phyloP scores from a whole-genome alignment of 2,888 invertebrate species.

The Nemapogon koenigi region DNA sequence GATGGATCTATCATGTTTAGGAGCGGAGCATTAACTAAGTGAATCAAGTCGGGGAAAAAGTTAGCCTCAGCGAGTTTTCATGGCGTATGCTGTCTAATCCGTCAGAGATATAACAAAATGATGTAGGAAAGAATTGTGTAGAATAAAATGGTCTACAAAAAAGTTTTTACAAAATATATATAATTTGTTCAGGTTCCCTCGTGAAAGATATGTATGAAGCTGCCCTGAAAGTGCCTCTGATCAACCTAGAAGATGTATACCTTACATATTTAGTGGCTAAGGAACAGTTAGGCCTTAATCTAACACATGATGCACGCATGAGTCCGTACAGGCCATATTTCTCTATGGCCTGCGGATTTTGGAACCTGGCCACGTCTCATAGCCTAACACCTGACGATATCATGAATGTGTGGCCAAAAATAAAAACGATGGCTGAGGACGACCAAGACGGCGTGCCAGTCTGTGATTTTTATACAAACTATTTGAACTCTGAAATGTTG shows the following conservation, averaged over 20 bases:
- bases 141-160: no score
- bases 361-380: constrained; percentile 30
- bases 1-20: no score
- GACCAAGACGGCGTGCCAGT: constrained; percentile 14
- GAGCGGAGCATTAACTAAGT: no score
- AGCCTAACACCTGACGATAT: constrained; percentile 30
- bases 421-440: constrained; percentile 19
- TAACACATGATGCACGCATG: constrained; percentile 65
- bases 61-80: no score
- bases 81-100: no score
- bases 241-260: constrained; percentile 76
- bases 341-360: constrained; percentile 30
- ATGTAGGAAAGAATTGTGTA: no score
- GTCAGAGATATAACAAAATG: no score
- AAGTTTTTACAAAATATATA: no score
- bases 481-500: constrained; percentile 24
- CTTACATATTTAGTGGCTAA: constrained; percentile 73
- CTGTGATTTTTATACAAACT: constrained; percentile 23
- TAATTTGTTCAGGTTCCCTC: constrained; percentile 33
- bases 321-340: constrained; percentile 30
- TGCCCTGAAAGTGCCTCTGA: constrained; percentile 61
- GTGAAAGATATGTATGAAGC: constrained; percentile 48
- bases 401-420: constrained; percentile 24
- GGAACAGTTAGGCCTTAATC: constrained; percentile 45
- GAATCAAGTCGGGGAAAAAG: no score